Evolutionary conservation across 23 tunicate species (phyloP).

Genomic region (Trididemnum clinides): DNA sequence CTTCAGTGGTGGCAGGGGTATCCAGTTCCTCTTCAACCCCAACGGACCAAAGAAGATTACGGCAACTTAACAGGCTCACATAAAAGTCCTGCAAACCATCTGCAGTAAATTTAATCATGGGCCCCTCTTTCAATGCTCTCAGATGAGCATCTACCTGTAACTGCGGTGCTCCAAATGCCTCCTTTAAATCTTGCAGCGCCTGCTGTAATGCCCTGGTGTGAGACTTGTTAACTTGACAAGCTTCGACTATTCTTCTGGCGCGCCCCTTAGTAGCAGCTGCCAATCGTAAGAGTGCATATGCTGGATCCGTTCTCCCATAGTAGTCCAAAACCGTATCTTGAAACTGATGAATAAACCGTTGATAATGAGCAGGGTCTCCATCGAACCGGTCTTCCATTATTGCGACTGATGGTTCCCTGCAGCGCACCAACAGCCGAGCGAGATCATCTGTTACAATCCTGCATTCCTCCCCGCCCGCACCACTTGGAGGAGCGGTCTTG

Average conservation of each 20-base stretch:
- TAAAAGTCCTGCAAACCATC: not conserved
- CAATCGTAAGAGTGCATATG: not conserved
- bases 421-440: not conserved
- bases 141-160: not conserved
- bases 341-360: not conserved
- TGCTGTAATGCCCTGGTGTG: not conserved
- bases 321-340: no score
- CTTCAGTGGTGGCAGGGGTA: no score
- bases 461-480: no score
- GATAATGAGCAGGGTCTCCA: no score
- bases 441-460: no score
- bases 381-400: not conserved
- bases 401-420: not conserved
- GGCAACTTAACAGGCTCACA: constrained; percentile 1
- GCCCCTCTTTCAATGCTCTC: not conserved
- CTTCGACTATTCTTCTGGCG: not conserved
- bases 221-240: not conserved
- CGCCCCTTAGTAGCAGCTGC: not conserved
- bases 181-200: not conserved
- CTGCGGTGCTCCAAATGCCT: not conserved
- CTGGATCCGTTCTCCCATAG: not conserved
- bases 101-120: not conserved
- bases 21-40: constrained; percentile 6
- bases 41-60: not conserved
- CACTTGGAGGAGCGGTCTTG: no score